phyloP scores from a whole-genome alignment of 2,888 invertebrate species.

The Lasius platythorax region DNA sequence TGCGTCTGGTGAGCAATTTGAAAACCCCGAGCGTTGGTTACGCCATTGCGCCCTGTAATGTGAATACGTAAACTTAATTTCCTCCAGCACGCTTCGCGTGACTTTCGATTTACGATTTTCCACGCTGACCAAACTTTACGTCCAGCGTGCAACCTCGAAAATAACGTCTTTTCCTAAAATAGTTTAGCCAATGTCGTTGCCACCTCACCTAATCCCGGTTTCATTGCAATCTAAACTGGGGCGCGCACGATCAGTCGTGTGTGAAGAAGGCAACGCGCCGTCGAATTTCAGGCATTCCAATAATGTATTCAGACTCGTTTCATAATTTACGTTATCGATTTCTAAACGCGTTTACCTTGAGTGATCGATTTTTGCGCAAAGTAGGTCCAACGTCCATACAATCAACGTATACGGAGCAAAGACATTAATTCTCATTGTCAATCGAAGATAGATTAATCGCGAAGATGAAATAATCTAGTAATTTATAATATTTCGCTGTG shows the following conservation, averaged over 20 bases:
- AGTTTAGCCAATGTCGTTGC: slow-evolving; percentile 45
- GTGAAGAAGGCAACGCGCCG: slow-evolving; percentile 15
- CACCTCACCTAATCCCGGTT: slow-evolving; percentile 22
- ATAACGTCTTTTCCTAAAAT: slow-evolving; percentile 55
- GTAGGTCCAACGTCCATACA: background rate
- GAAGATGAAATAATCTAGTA: background rate
- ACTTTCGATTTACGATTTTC: slow-evolving; percentile 71
- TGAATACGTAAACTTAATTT: slow-evolving; percentile 60
- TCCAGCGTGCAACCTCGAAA: slow-evolving; percentile 41
- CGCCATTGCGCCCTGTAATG: slow-evolving; percentile 42
- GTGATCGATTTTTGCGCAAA: slow-evolving; percentile 28
- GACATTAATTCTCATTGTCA: background rate
- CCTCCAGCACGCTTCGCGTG: slow-evolving; percentile 59
- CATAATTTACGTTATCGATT: background rate
- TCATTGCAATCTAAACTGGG: slow-evolving; percentile 3
- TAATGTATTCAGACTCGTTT: slow-evolving; percentile 1
- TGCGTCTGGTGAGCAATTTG: background rate
- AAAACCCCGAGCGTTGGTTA: slow-evolving; percentile 1
- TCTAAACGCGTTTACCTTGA: background rate
- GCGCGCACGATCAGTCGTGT: slow-evolving; percentile 18
- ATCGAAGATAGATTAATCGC: slow-evolving; percentile 22
- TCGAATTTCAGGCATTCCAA: slow-evolving; percentile 13
- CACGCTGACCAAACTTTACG: slow-evolving; percentile 68
- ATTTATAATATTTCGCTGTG: background rate
- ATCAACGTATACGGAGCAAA: background rate